Conservation (phyloP, 2,113 vertebrate species). For the Microcebus jonahi region DNA sequence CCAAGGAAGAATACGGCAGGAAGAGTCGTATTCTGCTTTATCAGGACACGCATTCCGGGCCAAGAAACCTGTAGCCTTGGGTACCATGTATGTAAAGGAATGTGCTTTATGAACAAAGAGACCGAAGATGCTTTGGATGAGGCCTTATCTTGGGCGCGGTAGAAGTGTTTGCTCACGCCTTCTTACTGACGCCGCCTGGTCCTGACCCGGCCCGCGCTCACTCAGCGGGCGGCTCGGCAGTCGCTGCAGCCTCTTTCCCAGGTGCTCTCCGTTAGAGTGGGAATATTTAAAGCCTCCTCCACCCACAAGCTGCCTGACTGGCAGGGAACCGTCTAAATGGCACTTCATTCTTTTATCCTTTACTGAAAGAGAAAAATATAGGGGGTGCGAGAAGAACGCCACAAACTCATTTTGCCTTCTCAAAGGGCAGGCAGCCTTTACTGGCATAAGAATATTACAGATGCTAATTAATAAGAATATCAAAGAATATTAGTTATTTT, state of each 20-base stretch:
- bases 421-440: neutral
- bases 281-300: neutral
- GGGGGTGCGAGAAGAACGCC: neutral
- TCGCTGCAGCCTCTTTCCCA: neutral
- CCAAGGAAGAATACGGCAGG: neutral
- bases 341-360: neutral
- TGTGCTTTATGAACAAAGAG: neutral
- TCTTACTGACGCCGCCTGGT: no score
- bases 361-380: neutral
- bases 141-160: neutral
- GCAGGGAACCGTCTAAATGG: neutral
- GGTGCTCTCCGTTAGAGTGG: neutral
- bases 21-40: neutral
- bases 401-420: neutral
- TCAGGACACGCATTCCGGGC: neutral
- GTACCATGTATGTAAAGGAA: neutral
- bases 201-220: fast-evolving
- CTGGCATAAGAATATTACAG: neutral
- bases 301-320: neutral
- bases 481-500: neutral
- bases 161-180: neutral
- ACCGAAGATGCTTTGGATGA: fast-evolving
- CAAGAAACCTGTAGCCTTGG: neutral
- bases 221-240: fast-evolving
- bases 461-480: neutral